These are phyloP conservation scores for Lasioglossum oenotherae DNA, from an alignment of 2,888 invertebrate species.

Conservation along the genomic window DNA sequence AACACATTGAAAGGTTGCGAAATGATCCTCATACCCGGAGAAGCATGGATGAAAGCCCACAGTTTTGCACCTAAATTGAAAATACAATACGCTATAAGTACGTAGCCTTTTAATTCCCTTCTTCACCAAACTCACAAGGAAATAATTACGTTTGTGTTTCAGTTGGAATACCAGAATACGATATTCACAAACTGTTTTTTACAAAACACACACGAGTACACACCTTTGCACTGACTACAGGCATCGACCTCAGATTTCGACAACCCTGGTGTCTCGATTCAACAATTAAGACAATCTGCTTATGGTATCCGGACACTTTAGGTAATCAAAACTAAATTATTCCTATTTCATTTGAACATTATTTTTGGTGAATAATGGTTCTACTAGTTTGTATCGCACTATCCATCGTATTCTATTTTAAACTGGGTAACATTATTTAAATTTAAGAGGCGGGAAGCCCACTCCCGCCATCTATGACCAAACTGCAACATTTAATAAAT, in stretches of 20 bases:
- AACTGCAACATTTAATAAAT: too few species aligned
- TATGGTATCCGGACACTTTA: conserved; percentile 65
- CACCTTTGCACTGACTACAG: conserved; percentile 67
- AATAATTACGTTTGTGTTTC: conserved; percentile 21
- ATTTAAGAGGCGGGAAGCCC: background rate
- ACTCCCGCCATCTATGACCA: background rate
- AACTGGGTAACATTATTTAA: background rate
- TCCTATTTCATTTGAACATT: background rate
- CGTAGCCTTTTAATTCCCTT: background rate
- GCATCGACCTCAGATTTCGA: conserved; percentile 60
- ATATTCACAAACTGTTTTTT: conserved; percentile 65
- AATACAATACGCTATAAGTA: conserved; percentile 71
- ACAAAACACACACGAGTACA: conserved; percentile 66
- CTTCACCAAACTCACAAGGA: background rate
- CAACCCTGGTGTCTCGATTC: conserved; percentile 70
- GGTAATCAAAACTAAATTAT: conserved; percentile 50
- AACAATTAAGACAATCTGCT: conserved; percentile 68
- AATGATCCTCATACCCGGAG: conserved; percentile 59
- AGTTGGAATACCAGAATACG: conserved; percentile 70
- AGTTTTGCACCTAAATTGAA: conserved; percentile 65
- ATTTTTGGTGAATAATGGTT: too few species aligned
- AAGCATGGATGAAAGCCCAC: conserved; percentile 63
- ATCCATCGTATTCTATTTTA: background rate
- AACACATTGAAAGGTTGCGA: conserved; percentile 16
- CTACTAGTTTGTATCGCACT: background rate